Percentiles rank a stretch among this genome's conserved stretches.
These are phyloP conservation scores for Drosophila kanapiae DNA, from an alignment of 1,140 invertebrate species.

Conservation along the genomic window DNA sequence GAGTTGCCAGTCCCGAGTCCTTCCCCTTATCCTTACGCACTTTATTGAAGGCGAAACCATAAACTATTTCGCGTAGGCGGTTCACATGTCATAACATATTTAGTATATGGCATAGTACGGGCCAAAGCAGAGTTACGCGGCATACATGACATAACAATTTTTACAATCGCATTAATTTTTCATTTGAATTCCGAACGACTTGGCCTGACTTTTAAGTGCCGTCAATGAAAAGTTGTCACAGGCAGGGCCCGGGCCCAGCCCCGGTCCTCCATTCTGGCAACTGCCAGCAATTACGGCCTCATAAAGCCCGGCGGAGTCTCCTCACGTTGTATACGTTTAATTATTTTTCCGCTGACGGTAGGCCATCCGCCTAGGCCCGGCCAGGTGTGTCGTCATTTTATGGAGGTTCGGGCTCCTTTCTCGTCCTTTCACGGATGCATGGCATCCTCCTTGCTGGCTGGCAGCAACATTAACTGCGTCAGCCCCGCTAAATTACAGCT, in stretches of 20 bases:
- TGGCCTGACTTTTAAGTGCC: conserved; percentile 65
- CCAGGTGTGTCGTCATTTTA: conserved; percentile 46
- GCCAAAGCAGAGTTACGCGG: conserved; percentile 30
- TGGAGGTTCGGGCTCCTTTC: not conserved
- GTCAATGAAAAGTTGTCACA: conserved; percentile 64
- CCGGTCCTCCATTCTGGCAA: conserved; percentile 9
- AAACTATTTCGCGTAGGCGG: conserved; percentile 54
- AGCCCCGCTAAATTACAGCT: conserved; percentile 19
- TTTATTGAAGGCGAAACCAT: conserved; percentile 55
- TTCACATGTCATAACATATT: conserved; percentile 40
- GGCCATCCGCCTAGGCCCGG: conserved; percentile 32
- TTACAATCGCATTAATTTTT: conserved; percentile 83
- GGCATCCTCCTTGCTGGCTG: not conserved
- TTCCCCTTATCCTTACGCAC: conserved; percentile 8
- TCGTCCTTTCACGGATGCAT: conserved; percentile 12
- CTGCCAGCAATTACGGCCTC: conserved; percentile 56
- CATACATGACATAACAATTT: conserved; percentile 73
- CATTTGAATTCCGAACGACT: conserved; percentile 70
- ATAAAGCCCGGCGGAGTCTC: conserved; percentile 52
- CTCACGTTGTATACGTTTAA: conserved; percentile 67
- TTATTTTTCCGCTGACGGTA: conserved; percentile 69
- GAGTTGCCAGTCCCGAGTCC: conserved; percentile 72
- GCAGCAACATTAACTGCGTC: conserved; percentile 26
- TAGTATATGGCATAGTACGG: not conserved
- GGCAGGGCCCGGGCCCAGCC: conserved; percentile 2